These are phyloP conservation scores for Malurus splendens DNA, from an alignment of 2,797 vertebrate genomes.

Conservation along the genomic window DNA sequence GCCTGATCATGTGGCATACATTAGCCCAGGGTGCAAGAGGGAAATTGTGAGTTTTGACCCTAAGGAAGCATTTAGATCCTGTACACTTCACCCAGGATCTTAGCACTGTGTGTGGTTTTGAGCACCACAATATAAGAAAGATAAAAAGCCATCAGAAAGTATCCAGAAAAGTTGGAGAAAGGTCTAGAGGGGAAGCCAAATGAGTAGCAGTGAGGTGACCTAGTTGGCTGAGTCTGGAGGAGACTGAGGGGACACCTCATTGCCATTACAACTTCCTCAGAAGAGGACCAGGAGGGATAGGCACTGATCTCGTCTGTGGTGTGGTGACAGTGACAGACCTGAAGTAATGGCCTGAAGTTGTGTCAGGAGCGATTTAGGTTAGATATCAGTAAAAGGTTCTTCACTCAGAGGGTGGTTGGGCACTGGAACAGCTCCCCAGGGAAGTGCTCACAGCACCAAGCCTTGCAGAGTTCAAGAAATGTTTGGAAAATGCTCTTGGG, in stretches of 20 bases:
- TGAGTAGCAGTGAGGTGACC: neutral
- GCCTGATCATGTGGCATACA: neutral
- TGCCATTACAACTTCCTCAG: neutral
- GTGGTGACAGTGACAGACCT: neutral
- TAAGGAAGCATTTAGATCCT: neutral
- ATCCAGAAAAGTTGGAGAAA: neutral
- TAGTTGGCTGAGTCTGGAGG: neutral
- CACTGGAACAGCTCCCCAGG: neutral
- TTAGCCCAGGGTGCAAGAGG: neutral
- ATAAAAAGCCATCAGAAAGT: neutral
- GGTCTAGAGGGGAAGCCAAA: neutral
- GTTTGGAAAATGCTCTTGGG: neutral
- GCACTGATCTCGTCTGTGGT: neutral
- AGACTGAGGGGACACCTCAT: neutral
- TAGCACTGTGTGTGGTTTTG: neutral
- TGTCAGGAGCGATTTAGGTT: neutral
- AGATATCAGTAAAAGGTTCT: neutral
- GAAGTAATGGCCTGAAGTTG: neutral
- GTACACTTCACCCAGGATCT: neutral
- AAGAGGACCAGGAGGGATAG: accelerated
- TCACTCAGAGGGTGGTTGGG: neutral
- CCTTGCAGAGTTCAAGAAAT: neutral
- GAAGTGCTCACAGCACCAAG: neutral
- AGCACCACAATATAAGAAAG: neutral
- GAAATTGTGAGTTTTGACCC: neutral